Evolutionary conservation across 2,113 vertebrate genomes (phyloP).

Genomic region (Cisticola juncidis): DNA sequence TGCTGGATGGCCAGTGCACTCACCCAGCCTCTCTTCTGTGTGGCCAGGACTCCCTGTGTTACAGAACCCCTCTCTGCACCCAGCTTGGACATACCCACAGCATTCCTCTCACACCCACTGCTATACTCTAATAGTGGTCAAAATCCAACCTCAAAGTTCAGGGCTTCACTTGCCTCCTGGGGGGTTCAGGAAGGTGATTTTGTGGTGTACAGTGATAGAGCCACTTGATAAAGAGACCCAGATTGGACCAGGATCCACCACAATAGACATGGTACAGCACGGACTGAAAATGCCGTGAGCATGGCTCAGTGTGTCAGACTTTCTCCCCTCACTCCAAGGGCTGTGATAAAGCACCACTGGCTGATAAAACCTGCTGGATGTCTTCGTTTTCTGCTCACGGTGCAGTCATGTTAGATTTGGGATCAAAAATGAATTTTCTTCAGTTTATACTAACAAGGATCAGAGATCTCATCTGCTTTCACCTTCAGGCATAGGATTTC

Average conservation of each 20-base stretch:
- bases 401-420: not conserved
- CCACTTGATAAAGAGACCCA: not conserved
- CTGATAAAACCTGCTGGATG: not conserved
- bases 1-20: not conserved
- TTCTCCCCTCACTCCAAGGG: not conserved
- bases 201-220: not conserved
- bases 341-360: not conserved
- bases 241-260: not conserved
- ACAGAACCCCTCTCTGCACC: not conserved
- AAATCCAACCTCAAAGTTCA: not conserved
- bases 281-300: not conserved
- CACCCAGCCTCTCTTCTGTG: accelerated
- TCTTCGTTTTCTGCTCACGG: not conserved
- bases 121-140: not conserved
- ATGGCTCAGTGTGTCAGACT: accelerated
- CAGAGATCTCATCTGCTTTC: not conserved
- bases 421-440: not conserved
- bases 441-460: not conserved
- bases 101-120: not conserved
- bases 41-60: not conserved
- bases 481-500: not conserved
- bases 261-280: not conserved
- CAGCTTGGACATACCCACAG: not conserved
- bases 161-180: not conserved
- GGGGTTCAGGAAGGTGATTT: not conserved